Conservation (phyloP, 2,888 invertebrate species). For the Amphiduros pacificus region DNA sequence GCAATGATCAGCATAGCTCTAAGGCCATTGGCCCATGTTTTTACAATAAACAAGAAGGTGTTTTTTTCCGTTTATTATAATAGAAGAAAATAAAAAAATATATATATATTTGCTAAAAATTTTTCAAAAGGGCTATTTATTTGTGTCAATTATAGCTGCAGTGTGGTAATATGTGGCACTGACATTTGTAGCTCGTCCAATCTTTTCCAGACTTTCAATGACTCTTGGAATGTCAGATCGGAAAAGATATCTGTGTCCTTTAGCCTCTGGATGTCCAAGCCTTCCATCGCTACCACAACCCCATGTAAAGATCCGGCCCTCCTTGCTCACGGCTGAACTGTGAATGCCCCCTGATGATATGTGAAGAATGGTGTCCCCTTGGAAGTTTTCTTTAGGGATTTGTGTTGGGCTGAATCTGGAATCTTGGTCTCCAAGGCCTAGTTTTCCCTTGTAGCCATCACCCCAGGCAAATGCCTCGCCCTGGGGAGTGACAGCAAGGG, state of each 20-base stretch:
- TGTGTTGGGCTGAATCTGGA: constrained; percentile 25
- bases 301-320: constrained; percentile 40
- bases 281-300: constrained; percentile 45
- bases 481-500: constrained; percentile 30
- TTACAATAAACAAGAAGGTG: too few relatives aligned
- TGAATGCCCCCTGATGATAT: constrained; percentile 42
- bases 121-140: too few relatives aligned
- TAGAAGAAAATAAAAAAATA: too few relatives aligned
- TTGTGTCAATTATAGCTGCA: constrained; percentile 26
- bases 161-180: constrained; percentile 40
- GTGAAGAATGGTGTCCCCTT: constrained; percentile 28
- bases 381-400: constrained; percentile 31
- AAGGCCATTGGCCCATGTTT: too few relatives aligned
- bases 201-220: constrained; percentile 30
- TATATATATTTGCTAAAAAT: too few relatives aligned
- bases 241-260: constrained; percentile 42
- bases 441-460: constrained; percentile 43
- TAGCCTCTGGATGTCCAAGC: constrained; percentile 40
- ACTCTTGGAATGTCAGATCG: constrained; percentile 35
- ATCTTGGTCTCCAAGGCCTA: constrained; percentile 37
- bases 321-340: constrained; percentile 35
- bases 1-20: too few relatives aligned
- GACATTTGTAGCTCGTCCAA: constrained; percentile 26
- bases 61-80: too few relatives aligned
- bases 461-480: constrained; percentile 37